A percentile compares a stretch with the other conserved stretches of the same genome.
phyloP scores from a whole-genome alignment of 2,113 vertebrate species.

The Scolopax mira region DNA sequence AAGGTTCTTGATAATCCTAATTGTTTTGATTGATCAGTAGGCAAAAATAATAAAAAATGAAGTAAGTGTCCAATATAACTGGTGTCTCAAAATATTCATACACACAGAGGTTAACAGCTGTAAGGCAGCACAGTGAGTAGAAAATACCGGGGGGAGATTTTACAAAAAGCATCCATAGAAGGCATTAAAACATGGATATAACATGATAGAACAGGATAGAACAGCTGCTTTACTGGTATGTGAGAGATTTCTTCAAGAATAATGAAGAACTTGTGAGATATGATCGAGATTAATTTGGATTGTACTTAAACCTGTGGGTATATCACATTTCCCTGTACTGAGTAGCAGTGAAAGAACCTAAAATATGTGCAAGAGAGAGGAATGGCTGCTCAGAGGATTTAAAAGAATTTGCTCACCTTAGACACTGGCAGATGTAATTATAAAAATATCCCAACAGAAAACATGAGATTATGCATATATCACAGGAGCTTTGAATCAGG shows the following conservation, averaged over 20 bases:
- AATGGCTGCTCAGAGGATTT: background rate
- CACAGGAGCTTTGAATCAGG: background rate
- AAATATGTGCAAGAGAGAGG: background rate
- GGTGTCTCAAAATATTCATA: background rate
- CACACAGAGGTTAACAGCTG: background rate
- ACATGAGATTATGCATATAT: background rate
- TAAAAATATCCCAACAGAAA: slow-evolving; percentile 9
- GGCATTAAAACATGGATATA: background rate
- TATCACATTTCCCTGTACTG: background rate
- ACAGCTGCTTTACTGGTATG: background rate
- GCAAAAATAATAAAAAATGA: background rate
- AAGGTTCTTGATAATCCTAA: background rate
- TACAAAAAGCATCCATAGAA: background rate
- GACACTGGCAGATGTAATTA: background rate
- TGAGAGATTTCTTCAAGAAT: background rate
- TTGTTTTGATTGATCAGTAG: background rate
- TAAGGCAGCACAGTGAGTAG: background rate
- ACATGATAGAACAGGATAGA: too few species aligned
- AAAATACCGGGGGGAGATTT: background rate
- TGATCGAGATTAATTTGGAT: slow-evolving; percentile 24
- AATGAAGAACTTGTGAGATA: slow-evolving; percentile 30
- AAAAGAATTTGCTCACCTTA: slow-evolving; percentile 2
- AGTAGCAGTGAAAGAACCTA: background rate
- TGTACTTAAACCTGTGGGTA: background rate
- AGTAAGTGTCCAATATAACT: background rate